Evolutionary conservation across 2,113 vertebrate species (phyloP), one percentile per base, ranked within the genome.

Genomic region (Poeciliopsis prolifica): DNA sequence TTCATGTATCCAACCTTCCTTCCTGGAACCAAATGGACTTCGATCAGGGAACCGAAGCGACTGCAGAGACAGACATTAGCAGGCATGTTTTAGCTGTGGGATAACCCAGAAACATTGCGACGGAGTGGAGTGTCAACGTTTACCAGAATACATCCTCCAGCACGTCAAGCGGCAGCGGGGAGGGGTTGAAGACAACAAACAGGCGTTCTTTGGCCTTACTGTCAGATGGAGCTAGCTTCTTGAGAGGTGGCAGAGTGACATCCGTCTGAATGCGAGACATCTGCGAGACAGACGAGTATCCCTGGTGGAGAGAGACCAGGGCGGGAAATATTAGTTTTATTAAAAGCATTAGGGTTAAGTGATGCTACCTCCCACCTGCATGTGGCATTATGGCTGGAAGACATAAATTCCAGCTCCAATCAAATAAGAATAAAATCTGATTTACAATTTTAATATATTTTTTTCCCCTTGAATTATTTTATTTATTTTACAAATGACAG

Each of bases 81-180:
- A 42, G 29, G 63, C 2, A 60, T 29, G 76, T 61, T 71, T 74
- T 75, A 42, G n/a, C 42, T 64, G 11, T 1, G n/a, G 65, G 11
- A 40, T 9, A 70, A 7, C 61, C 61, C 0, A 7, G 8, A 60
- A 17, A 22, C 1, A 0, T 26, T 0, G 61, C 70, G 13, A 6
- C 17, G 17, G 51, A n/a, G 51, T n/a, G 51, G 7, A 22, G 51
- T 2, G 8, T 19, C 17, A 91, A 9, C 11, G 28, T 37, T 82
- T 95, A 99, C 98, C 97, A 96, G 93, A 98, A 99, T 28, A 99
- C 94, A 75, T 99, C 97, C 85, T 99, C 97, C 92, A 99, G 82
- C 33, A 98, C 89, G n/a, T 97, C 96, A 40, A 94, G 72, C 7
- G 97, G 95, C 83, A 99, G 93, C 31, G 97, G 95, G 65, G 96